Evolutionary conservation across 2,888 invertebrate genomes (phyloP).

Genomic region (Erebia palarica): DNA sequence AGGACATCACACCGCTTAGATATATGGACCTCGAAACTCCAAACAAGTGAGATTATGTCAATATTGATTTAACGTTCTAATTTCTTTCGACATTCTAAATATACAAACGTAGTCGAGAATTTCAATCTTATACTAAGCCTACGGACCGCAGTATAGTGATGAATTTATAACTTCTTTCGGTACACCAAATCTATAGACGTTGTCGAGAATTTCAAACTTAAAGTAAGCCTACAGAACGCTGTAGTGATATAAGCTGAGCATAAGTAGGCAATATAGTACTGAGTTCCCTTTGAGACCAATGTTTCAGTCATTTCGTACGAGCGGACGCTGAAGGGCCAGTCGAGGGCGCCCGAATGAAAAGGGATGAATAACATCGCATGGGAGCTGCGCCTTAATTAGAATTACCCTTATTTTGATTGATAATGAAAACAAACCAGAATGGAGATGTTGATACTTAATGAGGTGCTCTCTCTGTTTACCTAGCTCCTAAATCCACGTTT

Average conservation of each 20-base stretch:
- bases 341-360: slow-evolving; percentile 22
- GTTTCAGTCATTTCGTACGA: slow-evolving; percentile 27
- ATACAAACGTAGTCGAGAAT: no score
- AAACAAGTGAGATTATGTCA: no score
- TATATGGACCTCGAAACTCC: no score
- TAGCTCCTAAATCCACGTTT: no score
- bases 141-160: no score
- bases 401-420: slow-evolving; percentile 1
- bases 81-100: no score
- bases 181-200: no score
- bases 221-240: not conserved
- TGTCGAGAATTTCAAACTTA: not conserved
- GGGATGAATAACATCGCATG: slow-evolving; percentile 7
- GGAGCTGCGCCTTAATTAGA: slow-evolving; percentile 4
- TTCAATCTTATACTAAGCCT: no score
- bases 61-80: no score
- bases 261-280: slow-evolving; percentile 19
- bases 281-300: slow-evolving; percentile 31
- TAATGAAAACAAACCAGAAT: slow-evolving; percentile 6
- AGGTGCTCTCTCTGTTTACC: not conserved
- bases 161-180: no score
- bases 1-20: no score
- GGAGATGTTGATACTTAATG: not conserved
- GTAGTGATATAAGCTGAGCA: not conserved
- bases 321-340: slow-evolving; percentile 27